These are phyloP conservation scores for Phataginus tricuspis DNA, from an alignment of 2,797 vertebrate genomes.

Conservation along the genomic window DNA sequence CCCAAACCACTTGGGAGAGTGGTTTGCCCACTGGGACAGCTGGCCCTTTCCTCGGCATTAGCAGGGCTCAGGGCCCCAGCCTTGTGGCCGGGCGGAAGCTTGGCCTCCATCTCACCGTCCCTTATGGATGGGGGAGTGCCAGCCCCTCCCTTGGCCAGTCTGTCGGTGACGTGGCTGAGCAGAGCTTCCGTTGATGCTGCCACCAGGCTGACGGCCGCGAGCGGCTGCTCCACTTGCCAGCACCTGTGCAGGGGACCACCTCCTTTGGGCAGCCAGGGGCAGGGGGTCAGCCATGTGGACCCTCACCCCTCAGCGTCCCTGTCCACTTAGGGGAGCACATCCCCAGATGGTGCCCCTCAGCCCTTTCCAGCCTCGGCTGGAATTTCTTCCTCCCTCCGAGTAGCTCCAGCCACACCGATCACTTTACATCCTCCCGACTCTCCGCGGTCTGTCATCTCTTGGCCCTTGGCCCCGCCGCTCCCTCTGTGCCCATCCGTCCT, in stretches of 20 bases:
- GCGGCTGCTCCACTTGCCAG: not conserved
- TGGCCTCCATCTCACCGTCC: not conserved
- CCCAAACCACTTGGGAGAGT: not conserved
- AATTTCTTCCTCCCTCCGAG: not conserved
- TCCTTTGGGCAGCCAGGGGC: not conserved
- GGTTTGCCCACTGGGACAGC: not conserved
- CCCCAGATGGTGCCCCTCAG: not conserved
- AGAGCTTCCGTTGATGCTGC: rapidly evolving
- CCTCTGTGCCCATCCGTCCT: not conserved
- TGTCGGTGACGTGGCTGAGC: rapidly evolving
- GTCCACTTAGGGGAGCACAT: not conserved
- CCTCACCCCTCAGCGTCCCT: not conserved
- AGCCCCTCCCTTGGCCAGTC: not conserved
- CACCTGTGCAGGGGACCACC: not conserved
- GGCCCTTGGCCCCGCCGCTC: not conserved
- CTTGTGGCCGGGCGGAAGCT: not conserved
- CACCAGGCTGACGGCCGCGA: not conserved
- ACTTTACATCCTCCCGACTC: not conserved
- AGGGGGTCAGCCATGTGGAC: not conserved
- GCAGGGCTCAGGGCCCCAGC: not conserved
- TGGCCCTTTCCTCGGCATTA: not conserved
- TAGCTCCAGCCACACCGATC: not conserved
- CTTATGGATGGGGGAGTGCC: not conserved
- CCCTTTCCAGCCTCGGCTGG: not conserved
- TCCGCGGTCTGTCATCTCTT: not conserved